Evolutionary conservation across 2,797 vertebrate genomes (phyloP).

Genomic region (Tamandua tetradactyla): DNA sequence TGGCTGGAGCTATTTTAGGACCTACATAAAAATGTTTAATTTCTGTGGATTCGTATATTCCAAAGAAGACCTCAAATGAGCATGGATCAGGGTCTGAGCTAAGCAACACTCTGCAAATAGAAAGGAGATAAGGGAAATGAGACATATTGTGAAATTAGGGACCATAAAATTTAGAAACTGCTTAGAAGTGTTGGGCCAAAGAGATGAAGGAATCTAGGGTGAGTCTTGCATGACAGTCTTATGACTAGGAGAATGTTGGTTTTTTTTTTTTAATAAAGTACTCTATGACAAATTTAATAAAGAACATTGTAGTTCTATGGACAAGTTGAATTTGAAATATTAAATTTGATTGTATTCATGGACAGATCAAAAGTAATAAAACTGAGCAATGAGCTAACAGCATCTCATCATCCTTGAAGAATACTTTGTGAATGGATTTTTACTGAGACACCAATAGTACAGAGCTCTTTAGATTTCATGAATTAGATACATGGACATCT

Average conservation of each 20-base stretch:
- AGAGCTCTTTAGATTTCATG: not conserved
- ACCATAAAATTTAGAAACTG: not conserved
- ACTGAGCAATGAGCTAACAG: not conserved
- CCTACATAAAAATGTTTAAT: not conserved
- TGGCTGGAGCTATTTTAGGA: not conserved
- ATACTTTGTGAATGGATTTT: not conserved
- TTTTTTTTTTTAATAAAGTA: not conserved
- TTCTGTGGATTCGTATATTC: not conserved
- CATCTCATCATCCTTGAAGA: not conserved
- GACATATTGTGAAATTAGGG: not conserved
- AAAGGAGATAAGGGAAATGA: not conserved
- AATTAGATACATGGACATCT: not conserved
- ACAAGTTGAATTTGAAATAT: not conserved
- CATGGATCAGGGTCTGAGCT: not conserved
- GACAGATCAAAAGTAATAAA: slow-evolving; percentile 24
- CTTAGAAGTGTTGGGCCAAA: not conserved
- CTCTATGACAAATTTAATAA: not conserved
- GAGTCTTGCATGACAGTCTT: not conserved
- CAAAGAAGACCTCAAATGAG: not conserved
- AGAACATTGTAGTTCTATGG: not conserved
- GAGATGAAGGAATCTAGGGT: not conserved
- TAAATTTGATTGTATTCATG: not conserved
- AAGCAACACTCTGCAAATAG: not conserved
- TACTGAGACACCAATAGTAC: not conserved
- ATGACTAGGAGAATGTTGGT: not conserved